These are phyloP conservation scores for Apantesis nais DNA, from an alignment of 2,888 invertebrate genomes.

Conservation along the genomic window DNA sequence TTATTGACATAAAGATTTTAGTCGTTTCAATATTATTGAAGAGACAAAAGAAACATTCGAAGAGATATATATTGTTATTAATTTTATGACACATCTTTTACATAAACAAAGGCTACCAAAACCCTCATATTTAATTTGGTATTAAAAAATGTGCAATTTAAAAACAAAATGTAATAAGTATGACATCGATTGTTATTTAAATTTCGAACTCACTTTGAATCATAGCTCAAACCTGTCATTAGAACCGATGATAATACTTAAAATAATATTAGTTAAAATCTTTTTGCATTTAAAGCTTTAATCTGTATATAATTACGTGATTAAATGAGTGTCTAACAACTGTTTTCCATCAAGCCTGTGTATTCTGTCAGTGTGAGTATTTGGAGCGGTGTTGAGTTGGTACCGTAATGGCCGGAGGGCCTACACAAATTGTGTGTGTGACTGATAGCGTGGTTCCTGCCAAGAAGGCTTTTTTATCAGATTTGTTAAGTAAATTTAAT, in stretches of 20 bases:
- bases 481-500: constrained; percentile 5
- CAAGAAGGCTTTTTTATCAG: constrained; percentile 19
- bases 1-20: constrained; percentile 70
- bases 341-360: constrained; percentile 75
- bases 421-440: constrained; percentile 42
- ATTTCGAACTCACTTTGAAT: constrained; percentile 23
- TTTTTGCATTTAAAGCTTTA: constrained; percentile 31
- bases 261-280: constrained; percentile 26
- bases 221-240: constrained; percentile 11
- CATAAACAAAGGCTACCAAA: neutral
- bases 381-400: constrained; percentile 57
- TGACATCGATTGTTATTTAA: constrained; percentile 12
- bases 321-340: constrained; percentile 60
- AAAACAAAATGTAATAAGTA: neutral
- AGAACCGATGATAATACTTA: constrained; percentile 19
- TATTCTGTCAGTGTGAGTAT: constrained; percentile 67
- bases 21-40: constrained; percentile 42
- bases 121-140: neutral
- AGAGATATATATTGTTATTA: constrained; percentile 24
- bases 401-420: constrained; percentile 74
- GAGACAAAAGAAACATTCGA: constrained; percentile 31
- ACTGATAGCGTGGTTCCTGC: constrained; percentile 29
- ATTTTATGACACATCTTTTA: constrained; percentile 9
- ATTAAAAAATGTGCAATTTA: neutral
- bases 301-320: constrained; percentile 46